These are phyloP conservation scores for Platyrinchus mystaceus DNA, from an alignment of 2,797 vertebrate genomes.

Conservation along the genomic window DNA sequence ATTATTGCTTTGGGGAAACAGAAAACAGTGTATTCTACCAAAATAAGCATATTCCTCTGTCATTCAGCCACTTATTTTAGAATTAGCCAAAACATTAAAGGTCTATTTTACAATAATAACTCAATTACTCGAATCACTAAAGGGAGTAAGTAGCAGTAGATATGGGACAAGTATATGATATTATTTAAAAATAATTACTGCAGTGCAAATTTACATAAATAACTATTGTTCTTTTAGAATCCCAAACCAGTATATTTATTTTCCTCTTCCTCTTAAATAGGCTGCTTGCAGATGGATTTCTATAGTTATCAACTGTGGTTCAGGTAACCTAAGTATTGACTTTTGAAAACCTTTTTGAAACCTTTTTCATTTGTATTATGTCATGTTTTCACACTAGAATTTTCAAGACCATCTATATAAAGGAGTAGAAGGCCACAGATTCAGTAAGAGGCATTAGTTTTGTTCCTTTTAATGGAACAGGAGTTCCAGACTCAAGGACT, in stretches of 20 bases:
- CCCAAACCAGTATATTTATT: background rate
- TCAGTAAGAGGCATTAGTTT: background rate
- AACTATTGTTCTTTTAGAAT: background rate
- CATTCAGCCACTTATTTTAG: conserved; percentile 65
- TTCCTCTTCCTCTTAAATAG: background rate
- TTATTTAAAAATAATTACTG: background rate
- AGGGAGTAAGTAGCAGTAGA: conserved; percentile 11
- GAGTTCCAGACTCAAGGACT: background rate
- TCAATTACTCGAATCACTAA: conserved; percentile 47
- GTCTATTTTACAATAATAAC: conserved; percentile 46
- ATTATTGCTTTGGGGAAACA: conserved; percentile 66
- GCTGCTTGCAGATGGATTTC: background rate
- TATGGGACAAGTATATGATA: background rate
- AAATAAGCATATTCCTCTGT: conserved; percentile 49
- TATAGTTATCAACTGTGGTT: background rate
- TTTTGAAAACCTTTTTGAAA: background rate
- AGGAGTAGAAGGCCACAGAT: background rate
- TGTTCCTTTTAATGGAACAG: background rate
- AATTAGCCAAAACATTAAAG: conserved; percentile 57
- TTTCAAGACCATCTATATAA: background rate
- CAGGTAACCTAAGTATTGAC: background rate
- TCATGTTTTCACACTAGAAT: background rate
- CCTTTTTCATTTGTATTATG: background rate
- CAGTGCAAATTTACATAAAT: background rate
- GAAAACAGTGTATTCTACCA: conserved; percentile 49